Evolutionary conservation across 1,140 invertebrate species (phyloP).

Genomic region (Drosophila parabipectinata): DNA sequence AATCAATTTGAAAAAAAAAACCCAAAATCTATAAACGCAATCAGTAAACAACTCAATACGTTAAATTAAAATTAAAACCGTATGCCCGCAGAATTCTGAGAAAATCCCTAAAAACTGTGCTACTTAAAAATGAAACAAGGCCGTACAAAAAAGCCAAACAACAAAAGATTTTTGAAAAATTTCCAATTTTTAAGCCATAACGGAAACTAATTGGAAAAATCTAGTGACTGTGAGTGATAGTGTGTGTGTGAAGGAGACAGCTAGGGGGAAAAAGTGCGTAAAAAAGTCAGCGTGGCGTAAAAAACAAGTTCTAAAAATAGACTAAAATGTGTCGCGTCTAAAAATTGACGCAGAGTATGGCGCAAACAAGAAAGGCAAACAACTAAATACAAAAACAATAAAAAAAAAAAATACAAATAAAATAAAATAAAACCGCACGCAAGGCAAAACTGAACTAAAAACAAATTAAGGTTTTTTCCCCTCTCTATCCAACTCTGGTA

Average conservation of each 20-base stretch:
- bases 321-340: conserved; percentile 57
- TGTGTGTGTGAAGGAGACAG: conserved; percentile 11
- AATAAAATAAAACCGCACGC: conserved; percentile 33
- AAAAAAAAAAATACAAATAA: conserved; percentile 38
- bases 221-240: background rate
- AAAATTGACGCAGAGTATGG: conserved; percentile 54
- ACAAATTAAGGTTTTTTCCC: conserved; percentile 41
- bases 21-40: conserved; percentile 41
- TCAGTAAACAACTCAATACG: conserved; percentile 32
- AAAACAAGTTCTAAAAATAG: conserved; percentile 64
- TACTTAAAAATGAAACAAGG: conserved; percentile 59
- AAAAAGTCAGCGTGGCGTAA: conserved; percentile 52
- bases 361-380: conserved; percentile 55
- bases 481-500: conserved; percentile 12
- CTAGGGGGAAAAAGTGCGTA: conserved; percentile 47
- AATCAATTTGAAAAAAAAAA: conserved; percentile 47
- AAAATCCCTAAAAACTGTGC: conserved; percentile 74
- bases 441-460: conserved; percentile 45
- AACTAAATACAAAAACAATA: conserved; percentile 52
- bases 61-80: conserved; percentile 8
- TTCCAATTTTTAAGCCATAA: conserved; percentile 28
- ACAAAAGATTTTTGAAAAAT: conserved; percentile 22
- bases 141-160: conserved; percentile 18
- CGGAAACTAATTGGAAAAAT: conserved; percentile 36
- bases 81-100: conserved; percentile 58